These are phyloP conservation scores for Antedon mediterranea DNA, from an alignment of 53 echinoderm and acorn worm genomes.

Conservation along the genomic window DNA sequence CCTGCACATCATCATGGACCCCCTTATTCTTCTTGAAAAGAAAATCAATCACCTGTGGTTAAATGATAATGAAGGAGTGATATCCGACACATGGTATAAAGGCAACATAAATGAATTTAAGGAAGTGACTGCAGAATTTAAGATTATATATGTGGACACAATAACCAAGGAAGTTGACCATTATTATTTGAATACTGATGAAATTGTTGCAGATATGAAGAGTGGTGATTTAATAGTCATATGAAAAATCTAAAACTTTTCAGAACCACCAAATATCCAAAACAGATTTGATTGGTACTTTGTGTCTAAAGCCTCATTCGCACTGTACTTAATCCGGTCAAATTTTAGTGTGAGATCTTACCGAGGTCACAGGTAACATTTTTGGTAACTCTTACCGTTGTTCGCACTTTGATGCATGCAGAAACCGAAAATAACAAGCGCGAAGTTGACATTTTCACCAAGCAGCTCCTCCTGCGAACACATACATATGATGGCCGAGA, in stretches of 20 bases:
- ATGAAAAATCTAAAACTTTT: not conserved
- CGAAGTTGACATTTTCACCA: too few relatives aligned
- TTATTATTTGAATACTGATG: not conserved
- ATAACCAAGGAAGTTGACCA: not conserved
- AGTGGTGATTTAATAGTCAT: not conserved
- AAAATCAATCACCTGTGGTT: not conserved
- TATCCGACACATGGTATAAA: not conserved
- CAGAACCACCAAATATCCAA: not conserved
- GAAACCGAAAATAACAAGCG: too few relatives aligned
- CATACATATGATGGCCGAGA: too few relatives aligned
- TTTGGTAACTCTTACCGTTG: too few relatives aligned
- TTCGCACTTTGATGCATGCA: too few relatives aligned
- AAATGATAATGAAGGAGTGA: not conserved
- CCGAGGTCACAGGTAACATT: too few relatives aligned
- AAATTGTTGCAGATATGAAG: not conserved
- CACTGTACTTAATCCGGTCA: too few relatives aligned
- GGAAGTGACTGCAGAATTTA: not conserved
- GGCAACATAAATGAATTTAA: not conserved
- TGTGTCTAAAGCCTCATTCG: too few relatives aligned
- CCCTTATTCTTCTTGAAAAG: not conserved
- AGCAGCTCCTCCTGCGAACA: too few relatives aligned
- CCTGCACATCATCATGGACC: not conserved
- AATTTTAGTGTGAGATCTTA: too few relatives aligned
- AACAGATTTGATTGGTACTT: slow-evolving; percentile 1
- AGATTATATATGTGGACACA: not conserved